Base-by-base conservation (phyloP, 1,140 invertebrate genomes). In the Cotesia vestalis region DNA sequence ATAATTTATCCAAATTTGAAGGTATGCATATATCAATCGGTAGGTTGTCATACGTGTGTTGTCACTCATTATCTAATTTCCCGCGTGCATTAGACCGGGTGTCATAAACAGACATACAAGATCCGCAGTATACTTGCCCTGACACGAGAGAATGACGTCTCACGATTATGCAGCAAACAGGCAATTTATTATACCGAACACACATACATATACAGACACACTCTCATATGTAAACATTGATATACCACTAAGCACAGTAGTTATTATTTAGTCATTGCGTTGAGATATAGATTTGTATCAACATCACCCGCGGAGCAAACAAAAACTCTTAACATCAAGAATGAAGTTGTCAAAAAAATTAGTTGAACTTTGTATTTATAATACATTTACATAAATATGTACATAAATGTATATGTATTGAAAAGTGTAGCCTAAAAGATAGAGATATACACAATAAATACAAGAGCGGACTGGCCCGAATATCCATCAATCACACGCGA, bases 401-500 rank as follows among this genome's bases (percentile, higher is more conserved):
- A 14, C 12, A n/a, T 17, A 55, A 12, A 4, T 17, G n/a, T 55
- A 55, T 55, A 14, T 55, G 4, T 55, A 55, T 55, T 55, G 5
- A 55, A 55, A n/a, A 14, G 4, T n/a, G 4, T 55, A 5, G n/a
- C 53, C 53, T 55, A 5, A 55, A 55, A 55, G 4, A 17, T 55
- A 55, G n/a, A 55, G 4, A 17, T 55, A 55, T 55, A 55, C 53
- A 17, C 53, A 55, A 55, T 46, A 46, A 46, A 46, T 46, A 46
- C 40, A 46, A 46, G 6, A 46, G 11, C 40, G 40, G 40, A 46
- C 27, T 14, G 3, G 62, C 35, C 17, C 27, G 34, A 46, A 64
- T 46, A 40, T 64, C 27, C 62, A 64, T 64, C 62, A 36, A 64
- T 64, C 62, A 64, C 38, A 12, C n/a, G 11, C 36, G 34, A 64